Evolutionary conservation across 2,797 vertebrate species (phyloP).

Genomic region (Phyllotis vaccarum): DNA sequence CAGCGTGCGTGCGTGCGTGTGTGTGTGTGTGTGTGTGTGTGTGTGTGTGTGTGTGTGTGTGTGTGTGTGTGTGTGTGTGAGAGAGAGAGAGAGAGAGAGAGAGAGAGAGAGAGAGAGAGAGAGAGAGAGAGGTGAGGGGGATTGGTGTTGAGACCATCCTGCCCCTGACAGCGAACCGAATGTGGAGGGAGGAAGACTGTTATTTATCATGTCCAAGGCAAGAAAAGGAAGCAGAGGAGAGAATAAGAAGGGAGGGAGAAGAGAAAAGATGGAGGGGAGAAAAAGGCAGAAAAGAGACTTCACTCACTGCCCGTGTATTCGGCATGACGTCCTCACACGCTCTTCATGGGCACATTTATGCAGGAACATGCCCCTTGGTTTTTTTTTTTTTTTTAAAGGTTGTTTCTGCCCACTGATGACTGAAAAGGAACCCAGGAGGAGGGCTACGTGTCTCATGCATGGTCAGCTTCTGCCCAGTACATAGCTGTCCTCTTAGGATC

Average conservation of each 20-base stretch:
- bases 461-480: background rate
- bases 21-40: background rate
- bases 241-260: background rate
- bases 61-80: too few species aligned
- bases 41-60: too few species aligned
- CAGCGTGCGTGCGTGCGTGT: conserved; percentile 4
- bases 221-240: background rate
- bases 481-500: background rate
- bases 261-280: background rate
- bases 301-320: background rate
- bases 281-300: background rate
- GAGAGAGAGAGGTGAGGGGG: too few species aligned
- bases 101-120: too few species aligned
- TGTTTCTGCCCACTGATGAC: background rate
- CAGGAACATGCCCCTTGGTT: background rate
- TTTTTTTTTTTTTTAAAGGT: too few species aligned
- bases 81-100: too few species aligned
- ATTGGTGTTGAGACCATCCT: background rate
- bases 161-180: background rate
- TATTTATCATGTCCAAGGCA: background rate
- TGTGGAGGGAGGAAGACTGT: background rate
- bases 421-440: background rate
- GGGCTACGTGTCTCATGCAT: background rate
- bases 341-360: background rate
- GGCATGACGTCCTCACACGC: too few species aligned